A percentile compares a stretch with the other conserved stretches of the same genome.
These are phyloP conservation scores for Casuarius casuarius DNA, from an alignment of 2,113 vertebrate species.

Conservation along the genomic window DNA sequence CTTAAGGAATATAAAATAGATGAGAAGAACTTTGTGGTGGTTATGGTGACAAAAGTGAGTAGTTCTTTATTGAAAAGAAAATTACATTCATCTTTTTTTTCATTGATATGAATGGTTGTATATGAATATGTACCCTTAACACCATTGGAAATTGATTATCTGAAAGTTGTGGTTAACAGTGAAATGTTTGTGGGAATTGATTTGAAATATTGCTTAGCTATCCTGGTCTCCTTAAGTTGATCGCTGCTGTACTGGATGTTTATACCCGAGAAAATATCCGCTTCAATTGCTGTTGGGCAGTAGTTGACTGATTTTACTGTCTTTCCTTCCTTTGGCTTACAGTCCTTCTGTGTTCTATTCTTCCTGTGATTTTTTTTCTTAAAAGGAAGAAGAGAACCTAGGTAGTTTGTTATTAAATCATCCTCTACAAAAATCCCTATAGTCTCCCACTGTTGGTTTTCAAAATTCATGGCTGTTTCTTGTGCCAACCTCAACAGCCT, in stretches of 20 bases:
- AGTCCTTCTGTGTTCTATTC: background rate
- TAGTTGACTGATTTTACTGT: background rate
- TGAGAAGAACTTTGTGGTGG: constrained; percentile 94
- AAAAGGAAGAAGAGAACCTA: background rate
- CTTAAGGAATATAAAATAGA: constrained; percentile 93
- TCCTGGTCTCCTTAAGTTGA: background rate
- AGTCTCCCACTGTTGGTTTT: background rate
- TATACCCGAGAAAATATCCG: no score
- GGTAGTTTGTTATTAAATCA: background rate
- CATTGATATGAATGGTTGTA: background rate
- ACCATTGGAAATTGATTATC: background rate
- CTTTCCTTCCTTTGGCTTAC: background rate
- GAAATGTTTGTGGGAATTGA: no score
- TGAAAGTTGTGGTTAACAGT: background rate
- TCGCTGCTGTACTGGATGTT: no score
- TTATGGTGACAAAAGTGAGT: constrained; percentile 93
- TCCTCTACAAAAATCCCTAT: background rate
- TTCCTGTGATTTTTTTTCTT: background rate
- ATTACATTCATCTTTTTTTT: background rate
- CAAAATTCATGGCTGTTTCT: background rate
- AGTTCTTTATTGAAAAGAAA: background rate
- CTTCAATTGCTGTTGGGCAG: no score
- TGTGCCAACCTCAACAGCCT: background rate
- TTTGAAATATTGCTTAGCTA: background rate
- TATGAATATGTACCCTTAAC: background rate